These are phyloP conservation scores for Philonicus albiceps DNA, from an alignment of 2,888 invertebrate genomes.

Conservation along the genomic window DNA sequence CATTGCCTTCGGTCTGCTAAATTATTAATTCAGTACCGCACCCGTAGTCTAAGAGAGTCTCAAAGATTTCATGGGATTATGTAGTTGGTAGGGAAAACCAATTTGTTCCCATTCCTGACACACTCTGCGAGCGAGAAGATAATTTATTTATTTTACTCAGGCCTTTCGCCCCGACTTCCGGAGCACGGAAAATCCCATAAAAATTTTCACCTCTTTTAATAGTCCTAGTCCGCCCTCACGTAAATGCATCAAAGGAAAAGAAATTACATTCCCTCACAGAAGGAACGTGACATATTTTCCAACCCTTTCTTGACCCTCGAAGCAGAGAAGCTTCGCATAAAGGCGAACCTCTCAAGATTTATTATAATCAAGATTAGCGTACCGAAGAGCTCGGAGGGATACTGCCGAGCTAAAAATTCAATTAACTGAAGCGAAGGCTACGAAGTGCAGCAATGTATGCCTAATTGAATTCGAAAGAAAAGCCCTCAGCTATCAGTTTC, in stretches of 20 bases:
- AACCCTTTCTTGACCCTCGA: constrained; percentile 18
- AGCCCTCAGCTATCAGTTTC: constrained; percentile 20
- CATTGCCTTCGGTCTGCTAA: background rate
- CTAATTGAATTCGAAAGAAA: constrained; percentile 46
- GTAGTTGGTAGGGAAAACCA: background rate
- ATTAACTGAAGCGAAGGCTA: constrained; percentile 41
- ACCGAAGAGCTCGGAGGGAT: background rate
- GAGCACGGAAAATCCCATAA: background rate
- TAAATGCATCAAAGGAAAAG: constrained; percentile 34
- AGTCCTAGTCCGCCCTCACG: constrained; percentile 12
- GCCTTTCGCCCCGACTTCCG: background rate
- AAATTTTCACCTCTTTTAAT: constrained; percentile 32
- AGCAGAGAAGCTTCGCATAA: constrained; percentile 7
- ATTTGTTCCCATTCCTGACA: background rate
- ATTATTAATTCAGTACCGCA: background rate
- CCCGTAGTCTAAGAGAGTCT: background rate
- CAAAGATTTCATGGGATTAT: background rate
- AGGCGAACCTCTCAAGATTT: constrained; percentile 33
- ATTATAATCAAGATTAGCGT: constrained; percentile 37
- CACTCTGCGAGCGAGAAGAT: background rate
- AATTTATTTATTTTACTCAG: background rate
- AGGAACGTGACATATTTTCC: constrained; percentile 39
- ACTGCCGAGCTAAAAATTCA: constrained; percentile 42
- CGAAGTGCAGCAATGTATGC: constrained; percentile 45
- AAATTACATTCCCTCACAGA: constrained; percentile 38